Conservation (phyloP, 2,888 invertebrate species). For the Nomada ruficornis region DNA sequence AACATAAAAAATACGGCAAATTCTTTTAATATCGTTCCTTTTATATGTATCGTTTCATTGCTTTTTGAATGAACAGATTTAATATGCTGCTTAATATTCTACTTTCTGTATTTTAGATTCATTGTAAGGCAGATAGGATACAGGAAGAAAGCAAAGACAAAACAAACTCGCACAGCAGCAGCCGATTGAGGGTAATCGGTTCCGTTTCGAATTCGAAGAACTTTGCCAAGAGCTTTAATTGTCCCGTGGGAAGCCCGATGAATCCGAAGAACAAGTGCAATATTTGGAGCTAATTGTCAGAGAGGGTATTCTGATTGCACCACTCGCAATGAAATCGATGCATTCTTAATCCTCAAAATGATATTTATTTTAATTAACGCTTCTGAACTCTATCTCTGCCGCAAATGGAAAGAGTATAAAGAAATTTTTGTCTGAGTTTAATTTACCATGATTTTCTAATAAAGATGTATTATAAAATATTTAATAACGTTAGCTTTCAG, state of each 20-base stretch:
- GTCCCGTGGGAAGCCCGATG: slow-evolving; percentile 40
- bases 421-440: not conserved
- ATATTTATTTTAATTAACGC: not conserved
- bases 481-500: too few species aligned
- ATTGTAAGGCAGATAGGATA: not conserved
- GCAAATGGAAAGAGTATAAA: too few species aligned
- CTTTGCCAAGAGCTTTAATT: slow-evolving; percentile 49
- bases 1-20: too few species aligned
- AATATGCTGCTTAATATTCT: too few species aligned
- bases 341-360: not conserved
- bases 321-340: not conserved
- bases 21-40: not conserved
- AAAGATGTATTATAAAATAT: not conserved
- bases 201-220: slow-evolving; percentile 36
- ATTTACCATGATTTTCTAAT: not conserved
- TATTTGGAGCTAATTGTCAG: slow-evolving; percentile 35
- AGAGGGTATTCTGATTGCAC: not conserved
- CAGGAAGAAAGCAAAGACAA: not conserved
- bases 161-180: not conserved
- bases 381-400: not conserved
- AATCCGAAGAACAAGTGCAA: slow-evolving; percentile 48
- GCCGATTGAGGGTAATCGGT: slow-evolving; percentile 27
- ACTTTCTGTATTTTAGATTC: not conserved
- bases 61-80: too few species aligned
- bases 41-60: not conserved